Evolutionary conservation across 92 coral and sea anemone genomes (phyloP).

Genomic region (Heteractis magnifica): DNA sequence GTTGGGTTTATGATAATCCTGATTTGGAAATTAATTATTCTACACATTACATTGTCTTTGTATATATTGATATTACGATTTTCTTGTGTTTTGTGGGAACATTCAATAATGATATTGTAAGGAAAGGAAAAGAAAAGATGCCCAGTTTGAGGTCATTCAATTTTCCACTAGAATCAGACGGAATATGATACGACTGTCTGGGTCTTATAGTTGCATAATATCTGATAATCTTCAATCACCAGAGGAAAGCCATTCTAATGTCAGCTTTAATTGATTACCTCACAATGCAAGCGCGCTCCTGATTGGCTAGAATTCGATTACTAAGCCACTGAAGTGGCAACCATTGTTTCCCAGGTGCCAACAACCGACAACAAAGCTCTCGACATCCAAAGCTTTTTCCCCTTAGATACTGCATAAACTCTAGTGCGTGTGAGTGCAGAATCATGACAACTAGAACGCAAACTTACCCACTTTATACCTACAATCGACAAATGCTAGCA

Average conservation of each 20-base stretch:
- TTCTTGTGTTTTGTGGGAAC: too few relatives aligned
- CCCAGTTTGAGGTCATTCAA: neutral
- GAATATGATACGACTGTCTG: constrained; percentile 9
- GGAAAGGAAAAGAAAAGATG: neutral
- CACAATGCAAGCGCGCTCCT: constrained; percentile 50
- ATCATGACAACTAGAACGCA: constrained; percentile 65
- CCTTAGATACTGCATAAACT: constrained; percentile 5
- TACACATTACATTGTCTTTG: too few relatives aligned
- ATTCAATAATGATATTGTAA: too few relatives aligned
- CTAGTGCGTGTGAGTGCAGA: neutral
- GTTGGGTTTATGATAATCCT: too few relatives aligned
- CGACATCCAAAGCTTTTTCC: neutral
- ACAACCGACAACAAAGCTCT: constrained; percentile 36
- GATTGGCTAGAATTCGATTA: constrained; percentile 53
- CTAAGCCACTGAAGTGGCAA: constrained; percentile 31
- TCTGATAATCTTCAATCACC: neutral
- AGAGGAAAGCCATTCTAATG: constrained; percentile 19
- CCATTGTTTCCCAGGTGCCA: constrained; percentile 35
- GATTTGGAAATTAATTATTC: too few relatives aligned
- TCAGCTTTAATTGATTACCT: constrained; percentile 30
- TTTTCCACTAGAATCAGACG: constrained; percentile 1
- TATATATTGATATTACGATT: too few relatives aligned
- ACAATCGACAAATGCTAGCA: constrained; percentile 73
- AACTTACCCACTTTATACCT: constrained; percentile 43
- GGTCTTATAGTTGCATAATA: neutral